Conservation (phyloP, 2,797 vertebrate genomes). For the Sus cebifrons region DNA sequence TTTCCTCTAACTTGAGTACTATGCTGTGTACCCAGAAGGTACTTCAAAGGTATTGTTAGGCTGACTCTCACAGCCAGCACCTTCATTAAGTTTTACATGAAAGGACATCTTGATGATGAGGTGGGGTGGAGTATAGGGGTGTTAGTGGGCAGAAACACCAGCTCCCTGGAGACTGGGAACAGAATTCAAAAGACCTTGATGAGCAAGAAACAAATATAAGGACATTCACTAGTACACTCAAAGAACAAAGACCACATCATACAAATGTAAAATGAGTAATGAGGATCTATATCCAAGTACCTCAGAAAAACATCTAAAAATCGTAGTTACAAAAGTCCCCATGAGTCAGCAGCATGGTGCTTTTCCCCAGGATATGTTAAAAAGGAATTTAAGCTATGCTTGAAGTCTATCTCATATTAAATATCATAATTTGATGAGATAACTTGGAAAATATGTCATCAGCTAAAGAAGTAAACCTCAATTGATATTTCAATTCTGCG, state of each 20-base stretch:
- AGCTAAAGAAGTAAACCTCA: constrained; percentile 54
- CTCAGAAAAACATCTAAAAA: constrained; percentile 23
- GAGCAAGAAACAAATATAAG: constrained; percentile 61
- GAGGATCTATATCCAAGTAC: background rate
- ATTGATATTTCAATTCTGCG: background rate
- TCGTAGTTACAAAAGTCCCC: background rate
- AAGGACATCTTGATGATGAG: constrained; percentile 66
- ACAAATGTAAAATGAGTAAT: constrained; percentile 53
- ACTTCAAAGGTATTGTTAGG: constrained; percentile 41
- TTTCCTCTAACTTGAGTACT: constrained; percentile 33
- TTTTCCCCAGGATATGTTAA: background rate
- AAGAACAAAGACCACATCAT: constrained; percentile 46
- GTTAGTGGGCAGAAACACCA: constrained; percentile 34
- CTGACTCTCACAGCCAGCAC: background rate
- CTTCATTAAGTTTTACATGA: constrained; percentile 66
- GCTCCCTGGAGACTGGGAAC: background rate
- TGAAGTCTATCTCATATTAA: background rate
- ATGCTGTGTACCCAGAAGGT: constrained; percentile 26
- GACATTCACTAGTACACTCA: background rate
- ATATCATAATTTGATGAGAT: constrained; percentile 40
- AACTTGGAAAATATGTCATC: background rate
- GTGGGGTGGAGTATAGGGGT: background rate
- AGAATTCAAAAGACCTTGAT: constrained; percentile 68
- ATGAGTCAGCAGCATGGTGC: constrained; percentile 42
- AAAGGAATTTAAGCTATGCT: background rate